Evolutionary conservation across 2,797 vertebrate genomes (phyloP), one percentile per base, ranked within the genome.

Genomic region (Micrastur ruficollis): DNA sequence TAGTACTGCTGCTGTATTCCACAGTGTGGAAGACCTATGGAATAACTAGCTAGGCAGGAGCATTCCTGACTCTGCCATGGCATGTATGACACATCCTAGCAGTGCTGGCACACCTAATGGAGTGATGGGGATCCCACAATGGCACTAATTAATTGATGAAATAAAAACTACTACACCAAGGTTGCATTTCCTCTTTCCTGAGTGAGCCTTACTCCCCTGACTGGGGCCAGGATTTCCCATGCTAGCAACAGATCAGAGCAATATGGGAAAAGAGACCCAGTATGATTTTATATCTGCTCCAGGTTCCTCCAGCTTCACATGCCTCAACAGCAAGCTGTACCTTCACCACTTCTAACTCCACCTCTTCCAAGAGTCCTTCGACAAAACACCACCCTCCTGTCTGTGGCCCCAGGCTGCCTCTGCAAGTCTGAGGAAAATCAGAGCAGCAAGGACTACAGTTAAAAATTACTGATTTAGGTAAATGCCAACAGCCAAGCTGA

Each of bases 331-430:
- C 59, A 55, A 20, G 7, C 5, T 66, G 14, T 32, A 25, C 40
- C 15, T 72, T 90, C 25, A 26, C 19, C 11, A 10, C 56, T 72
- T 80, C 50, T 14, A 75, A 66, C 11, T 55, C 50, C 47, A 38
- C 8, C 7, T 66, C 26, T 66, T 63, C n/a, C 6, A 46, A 61
- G 32, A 1, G 8, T 71, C 56, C 73, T 87, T 62, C 67, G 13
- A 7, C n/a, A 73, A 72, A 88, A 42, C 8, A 32, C 11, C 18
- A 12, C 38, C n/a, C 13, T 68, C 32, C 25, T 36, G 25, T 71
- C 0, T 1, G 0, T 20, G 10, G 12, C n/a, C 29, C 9, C 20
- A 21, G 21, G 22, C 71, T 55, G 31, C 34, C 11, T 65, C 27
- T 52, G 25, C 34, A 36, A 63, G 10, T 2, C 55, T 91, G 55